phyloP scores from a whole-genome alignment of 1,140 invertebrate species.

The Scaptomyza montana region DNA sequence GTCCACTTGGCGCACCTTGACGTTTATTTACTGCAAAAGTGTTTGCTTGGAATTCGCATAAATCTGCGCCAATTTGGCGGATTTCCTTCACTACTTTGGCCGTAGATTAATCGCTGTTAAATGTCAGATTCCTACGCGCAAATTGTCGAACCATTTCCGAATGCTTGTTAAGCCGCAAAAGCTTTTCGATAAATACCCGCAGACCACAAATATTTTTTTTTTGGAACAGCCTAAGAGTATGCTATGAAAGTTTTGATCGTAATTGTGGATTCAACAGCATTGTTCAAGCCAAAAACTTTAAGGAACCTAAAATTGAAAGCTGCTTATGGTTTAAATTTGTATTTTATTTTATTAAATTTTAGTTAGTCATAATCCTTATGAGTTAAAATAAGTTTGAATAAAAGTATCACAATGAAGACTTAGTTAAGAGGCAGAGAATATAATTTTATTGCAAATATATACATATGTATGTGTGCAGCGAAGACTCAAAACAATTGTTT shows the following conservation, averaged over 20 bases:
- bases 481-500: neutral
- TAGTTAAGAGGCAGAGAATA: neutral
- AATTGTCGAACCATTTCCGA: slow-evolving; percentile 31
- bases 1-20: slow-evolving; percentile 40
- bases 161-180: neutral
- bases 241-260: slow-evolving; percentile 5
- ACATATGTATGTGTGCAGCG: neutral
- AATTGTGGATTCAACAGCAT: neutral
- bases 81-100: slow-evolving; percentile 27
- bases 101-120: slow-evolving; percentile 16
- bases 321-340: neutral
- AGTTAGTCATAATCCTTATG: neutral
- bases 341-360: neutral
- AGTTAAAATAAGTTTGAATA: neutral
- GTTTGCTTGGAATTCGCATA: slow-evolving; percentile 39
- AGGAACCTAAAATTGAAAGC: neutral
- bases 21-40: slow-evolving; percentile 66
- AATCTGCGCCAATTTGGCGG: slow-evolving; percentile 52
- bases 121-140: slow-evolving; percentile 25
- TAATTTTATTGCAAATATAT: neutral
- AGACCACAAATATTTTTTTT: neutral
- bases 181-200: slow-evolving; percentile 1
- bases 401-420: neutral
- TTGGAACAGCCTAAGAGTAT: neutral
- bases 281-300: neutral